These are phyloP conservation scores for Aphodius sticticus DNA, from an alignment of 2,888 invertebrate species.

Conservation along the genomic window DNA sequence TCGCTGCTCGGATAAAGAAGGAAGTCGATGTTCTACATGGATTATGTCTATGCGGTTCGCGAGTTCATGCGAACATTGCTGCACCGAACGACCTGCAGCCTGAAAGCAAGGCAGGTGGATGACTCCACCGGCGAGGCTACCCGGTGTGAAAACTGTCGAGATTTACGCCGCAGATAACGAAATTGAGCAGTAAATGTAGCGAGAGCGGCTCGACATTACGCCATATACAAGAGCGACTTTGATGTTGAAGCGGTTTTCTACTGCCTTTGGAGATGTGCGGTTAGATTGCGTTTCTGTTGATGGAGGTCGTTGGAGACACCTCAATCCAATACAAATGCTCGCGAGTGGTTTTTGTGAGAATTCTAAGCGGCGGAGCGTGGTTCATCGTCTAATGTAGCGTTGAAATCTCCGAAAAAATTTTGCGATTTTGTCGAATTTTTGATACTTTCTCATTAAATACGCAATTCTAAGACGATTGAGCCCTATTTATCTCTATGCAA, in stretches of 20 bases:
- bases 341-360: no score
- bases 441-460: no score
- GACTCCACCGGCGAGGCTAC: neutral
- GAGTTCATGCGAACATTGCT: neutral
- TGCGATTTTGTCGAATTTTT: no score
- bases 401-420: no score
- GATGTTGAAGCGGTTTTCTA: neutral
- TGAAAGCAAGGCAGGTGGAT: neutral
- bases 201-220: neutral
- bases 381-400: no score
- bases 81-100: neutral
- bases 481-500: no score
- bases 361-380: no score
- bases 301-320: no score
- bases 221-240: neutral
- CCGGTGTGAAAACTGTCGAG: neutral
- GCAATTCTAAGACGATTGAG: no score
- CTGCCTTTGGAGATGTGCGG: no score
- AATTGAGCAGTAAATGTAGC: slow-evolving; percentile 4
- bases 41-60: slow-evolving; percentile 29
- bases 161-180: neutral
- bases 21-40: slow-evolving; percentile 37
- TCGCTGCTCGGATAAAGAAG: slow-evolving; percentile 22
- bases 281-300: no score
- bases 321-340: no score